These are phyloP conservation scores for Clarias macrocephalus DNA, from an alignment of 2,113 vertebrate genomes.

Conservation along the genomic window DNA sequence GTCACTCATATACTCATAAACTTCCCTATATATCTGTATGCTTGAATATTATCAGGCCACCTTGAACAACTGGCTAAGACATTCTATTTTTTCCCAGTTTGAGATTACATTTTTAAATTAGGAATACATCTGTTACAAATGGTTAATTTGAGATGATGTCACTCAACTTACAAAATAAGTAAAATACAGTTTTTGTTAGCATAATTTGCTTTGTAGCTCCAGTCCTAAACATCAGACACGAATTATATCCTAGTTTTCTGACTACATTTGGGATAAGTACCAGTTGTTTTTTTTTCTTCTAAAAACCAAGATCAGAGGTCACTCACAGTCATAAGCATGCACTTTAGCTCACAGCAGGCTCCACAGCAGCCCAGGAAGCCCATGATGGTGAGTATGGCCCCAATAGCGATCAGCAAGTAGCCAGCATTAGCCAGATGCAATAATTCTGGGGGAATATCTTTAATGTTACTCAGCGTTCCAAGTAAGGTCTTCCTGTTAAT, in stretches of 20 bases:
- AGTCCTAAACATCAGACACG: background rate
- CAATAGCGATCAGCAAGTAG: conserved; percentile 69
- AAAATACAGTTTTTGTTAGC: background rate
- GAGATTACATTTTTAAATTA: background rate
- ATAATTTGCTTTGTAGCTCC: background rate
- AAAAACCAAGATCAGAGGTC: background rate
- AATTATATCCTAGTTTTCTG: background rate
- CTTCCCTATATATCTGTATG: background rate
- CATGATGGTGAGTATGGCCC: conserved; percentile 73
- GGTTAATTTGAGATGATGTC: background rate
- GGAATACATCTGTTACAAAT: background rate
- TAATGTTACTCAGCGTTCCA: background rate
- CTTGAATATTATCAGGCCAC: background rate
- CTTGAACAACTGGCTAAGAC: background rate
- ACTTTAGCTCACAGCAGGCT: conserved; percentile 82
- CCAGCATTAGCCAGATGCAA: background rate
- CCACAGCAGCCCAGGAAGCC: conserved; percentile 85
- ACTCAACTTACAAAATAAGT: background rate
- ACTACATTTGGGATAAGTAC: background rate
- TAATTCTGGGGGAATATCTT: background rate
- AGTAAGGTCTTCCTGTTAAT: background rate
- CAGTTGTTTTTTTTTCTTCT: too few relatives aligned
- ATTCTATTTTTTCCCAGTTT: background rate
- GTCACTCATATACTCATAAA: background rate
- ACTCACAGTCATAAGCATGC: conserved; percentile 83